Conservation (phyloP, 2,113 vertebrate species). For the Elachura formosa region DNA sequence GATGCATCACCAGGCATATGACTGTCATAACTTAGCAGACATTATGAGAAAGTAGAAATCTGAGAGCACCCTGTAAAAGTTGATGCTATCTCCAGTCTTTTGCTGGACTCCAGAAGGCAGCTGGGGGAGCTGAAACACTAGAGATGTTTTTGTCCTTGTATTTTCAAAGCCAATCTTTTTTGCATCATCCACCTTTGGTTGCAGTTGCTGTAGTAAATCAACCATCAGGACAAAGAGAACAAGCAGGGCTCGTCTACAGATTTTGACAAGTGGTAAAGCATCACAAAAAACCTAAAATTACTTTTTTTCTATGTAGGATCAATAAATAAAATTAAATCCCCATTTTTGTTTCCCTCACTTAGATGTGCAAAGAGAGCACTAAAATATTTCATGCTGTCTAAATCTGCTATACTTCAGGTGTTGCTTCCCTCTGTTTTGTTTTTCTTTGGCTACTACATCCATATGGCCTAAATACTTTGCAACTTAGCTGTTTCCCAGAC, state of each 20-base stretch:
- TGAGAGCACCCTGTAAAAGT: neutral
- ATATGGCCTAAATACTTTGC: neutral
- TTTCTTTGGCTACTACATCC: neutral
- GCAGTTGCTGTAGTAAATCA: neutral
- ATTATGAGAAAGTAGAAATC: neutral
- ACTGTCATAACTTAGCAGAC: slow-evolving; percentile 11
- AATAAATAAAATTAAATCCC: neutral
- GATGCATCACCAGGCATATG: neutral
- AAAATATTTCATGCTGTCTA: neutral
- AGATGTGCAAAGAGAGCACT: neutral
- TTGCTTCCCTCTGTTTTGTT: neutral
- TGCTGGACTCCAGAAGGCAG: neutral
- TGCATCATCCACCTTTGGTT: neutral
- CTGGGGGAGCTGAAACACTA: neutral
- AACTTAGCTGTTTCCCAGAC: neutral
- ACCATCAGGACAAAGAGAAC: neutral
- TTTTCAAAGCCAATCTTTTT: neutral
- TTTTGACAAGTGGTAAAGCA: neutral
- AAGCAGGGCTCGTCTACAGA: neutral
- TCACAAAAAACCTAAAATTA: neutral
- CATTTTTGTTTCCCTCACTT: neutral
- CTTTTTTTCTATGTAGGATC: neutral
- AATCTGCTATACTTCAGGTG: neutral
- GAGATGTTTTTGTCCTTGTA: neutral
- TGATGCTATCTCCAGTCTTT: neutral